Base-by-base conservation (phyloP, 2,888 invertebrate species). In the Diplazon laetatorius region DNA sequence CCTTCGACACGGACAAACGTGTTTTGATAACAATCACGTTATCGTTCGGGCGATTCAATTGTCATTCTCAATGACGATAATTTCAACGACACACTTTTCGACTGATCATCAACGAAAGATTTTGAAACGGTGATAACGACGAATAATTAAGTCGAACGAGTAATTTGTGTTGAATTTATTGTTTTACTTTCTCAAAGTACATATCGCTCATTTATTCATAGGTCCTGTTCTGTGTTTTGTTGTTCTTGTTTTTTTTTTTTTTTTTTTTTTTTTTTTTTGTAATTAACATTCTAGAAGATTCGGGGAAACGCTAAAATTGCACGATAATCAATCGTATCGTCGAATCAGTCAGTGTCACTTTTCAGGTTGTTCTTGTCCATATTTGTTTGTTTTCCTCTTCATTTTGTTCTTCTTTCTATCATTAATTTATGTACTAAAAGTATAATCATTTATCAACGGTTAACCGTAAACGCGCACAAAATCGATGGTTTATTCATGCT, bases 161-260 rank as follows among this genome's bases (percentile, higher is more conserved):
- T 70, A 52, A n/a, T 74, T 16, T 12, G 50, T 74, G n/a, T n/a
- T n/a, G n/a, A n/a, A n/a, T n/a, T n/a, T n/a, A 30, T 30, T 30
- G 30, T 66, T 65, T 74, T 48, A 75, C 65, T 75, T 55, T 62
- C 66, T 66, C 10, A 70, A 74, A 75, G 78, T 78, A 78, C 78
- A 78, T 60, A 60, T 75, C 70, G 39, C 55, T 75, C 71, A 75
- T 18, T n/a, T 63, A 50, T 59, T 63, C 48, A 50, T 71, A 73
- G 16, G 55, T 66, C 66, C 46, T 46, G 70, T 66, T 6, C 30
- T 30, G 35, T 52, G 50, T 57, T 63, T 48, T 44, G 35, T 46
- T 25, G 55, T 68, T 46, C 1, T 46, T 16, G 16, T n/a, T n/a
- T n/a, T n/a, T n/a, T n/a, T n/a, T n/a, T n/a, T n/a, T n/a, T n/a